phyloP scores from a whole-genome alignment of 2,113 vertebrate genomes.

The Pachycephala philippinensis region DNA sequence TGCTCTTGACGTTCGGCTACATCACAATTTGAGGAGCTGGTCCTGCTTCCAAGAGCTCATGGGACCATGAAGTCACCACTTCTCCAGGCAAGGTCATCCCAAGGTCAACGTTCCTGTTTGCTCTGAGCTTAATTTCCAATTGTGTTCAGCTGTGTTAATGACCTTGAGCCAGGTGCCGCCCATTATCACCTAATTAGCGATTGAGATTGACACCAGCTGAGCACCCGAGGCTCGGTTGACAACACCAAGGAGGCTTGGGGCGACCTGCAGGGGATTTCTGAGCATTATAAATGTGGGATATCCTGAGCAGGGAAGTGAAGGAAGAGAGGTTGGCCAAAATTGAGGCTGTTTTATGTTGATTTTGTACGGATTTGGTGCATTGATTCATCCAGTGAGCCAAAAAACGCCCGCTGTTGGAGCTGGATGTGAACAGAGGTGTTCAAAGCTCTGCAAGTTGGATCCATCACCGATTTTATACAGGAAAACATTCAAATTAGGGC shows the following conservation, averaged over 20 bases:
- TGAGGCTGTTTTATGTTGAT: rapidly evolving
- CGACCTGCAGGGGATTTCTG: rapidly evolving
- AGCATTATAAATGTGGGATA: rapidly evolving
- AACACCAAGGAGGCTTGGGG: background rate
- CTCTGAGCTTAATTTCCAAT: background rate
- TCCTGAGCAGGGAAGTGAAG: background rate
- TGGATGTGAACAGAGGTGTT: background rate
- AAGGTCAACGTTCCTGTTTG: background rate
- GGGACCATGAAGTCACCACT: background rate
- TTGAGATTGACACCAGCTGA: background rate
- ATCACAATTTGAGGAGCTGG: background rate
- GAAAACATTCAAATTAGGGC: background rate
- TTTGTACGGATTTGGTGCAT: rapidly evolving
- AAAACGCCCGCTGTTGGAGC: rapidly evolving
- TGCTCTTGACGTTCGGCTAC: too few relatives aligned
- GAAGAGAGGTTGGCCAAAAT: background rate
- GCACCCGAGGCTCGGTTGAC: background rate
- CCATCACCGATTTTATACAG: rapidly evolving
- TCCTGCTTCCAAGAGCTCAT: background rate
- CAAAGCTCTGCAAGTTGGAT: background rate
- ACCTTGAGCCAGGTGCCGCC: background rate
- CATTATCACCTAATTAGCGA: background rate
- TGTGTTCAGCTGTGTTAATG: background rate
- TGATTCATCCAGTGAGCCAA: background rate
- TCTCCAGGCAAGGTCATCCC: background rate